phyloP scores from a whole-genome alignment of 2,888 invertebrate genomes.

The Eristalis arbustorum region DNA sequence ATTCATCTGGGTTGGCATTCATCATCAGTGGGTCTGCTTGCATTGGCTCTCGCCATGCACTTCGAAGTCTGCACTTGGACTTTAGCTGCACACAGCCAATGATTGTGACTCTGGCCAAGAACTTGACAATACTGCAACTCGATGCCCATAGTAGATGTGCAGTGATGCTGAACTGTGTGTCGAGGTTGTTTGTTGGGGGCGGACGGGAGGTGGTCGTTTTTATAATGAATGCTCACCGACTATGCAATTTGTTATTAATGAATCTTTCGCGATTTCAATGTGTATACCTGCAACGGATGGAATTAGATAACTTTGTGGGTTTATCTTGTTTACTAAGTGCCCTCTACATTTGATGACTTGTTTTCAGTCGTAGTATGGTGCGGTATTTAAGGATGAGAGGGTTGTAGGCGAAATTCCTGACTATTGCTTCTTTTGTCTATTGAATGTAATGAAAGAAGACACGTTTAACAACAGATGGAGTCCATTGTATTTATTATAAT shows the following conservation, averaged over 20 bases:
- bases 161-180: slow-evolving; percentile 37
- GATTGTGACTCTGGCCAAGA: slow-evolving; percentile 45
- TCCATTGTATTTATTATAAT: no score
- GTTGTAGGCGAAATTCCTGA: no score
- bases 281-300: not conserved
- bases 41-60: slow-evolving; percentile 25
- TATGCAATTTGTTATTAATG: slow-evolving; percentile 29
- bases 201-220: slow-evolving; percentile 2
- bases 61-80: slow-evolving; percentile 53
- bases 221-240: slow-evolving; percentile 12
- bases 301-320: slow-evolving; percentile 21
- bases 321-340: not conserved
- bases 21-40: slow-evolving; percentile 56
- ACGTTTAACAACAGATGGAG: no score
- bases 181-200: not conserved
- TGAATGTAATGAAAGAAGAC: no score
- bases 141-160: slow-evolving; percentile 28
- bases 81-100: slow-evolving; percentile 1
- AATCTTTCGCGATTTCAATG: not conserved
- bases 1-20: slow-evolving; percentile 63
- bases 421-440: no score
- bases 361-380: not conserved
- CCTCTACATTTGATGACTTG: not conserved
- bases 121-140: slow-evolving; percentile 60
- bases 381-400: no score